Percentiles rank a stretch among this genome's conserved stretches.
phyloP scores from a whole-genome alignment of 2,888 invertebrate genomes.

The Patella ulyssiponensis region DNA sequence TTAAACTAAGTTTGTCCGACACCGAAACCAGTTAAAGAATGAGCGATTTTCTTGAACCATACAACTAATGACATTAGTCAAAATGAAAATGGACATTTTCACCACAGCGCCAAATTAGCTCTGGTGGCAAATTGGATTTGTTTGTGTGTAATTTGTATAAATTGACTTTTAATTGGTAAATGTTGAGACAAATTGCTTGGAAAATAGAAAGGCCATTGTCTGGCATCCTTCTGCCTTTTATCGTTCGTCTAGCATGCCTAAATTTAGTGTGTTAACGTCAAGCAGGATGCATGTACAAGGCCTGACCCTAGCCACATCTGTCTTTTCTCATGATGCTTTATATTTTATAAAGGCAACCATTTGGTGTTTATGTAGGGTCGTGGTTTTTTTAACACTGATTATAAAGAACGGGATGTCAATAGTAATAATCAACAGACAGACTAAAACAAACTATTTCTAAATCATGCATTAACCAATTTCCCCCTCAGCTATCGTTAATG shows the following conservation, averaged over 20 bases:
- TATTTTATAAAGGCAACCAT: too few relatives aligned
- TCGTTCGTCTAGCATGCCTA: neutral
- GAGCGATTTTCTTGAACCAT: neutral
- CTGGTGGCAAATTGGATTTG: conserved; percentile 6
- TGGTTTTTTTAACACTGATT: too few relatives aligned
- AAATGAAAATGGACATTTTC: conserved; percentile 11
- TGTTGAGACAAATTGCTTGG: neutral
- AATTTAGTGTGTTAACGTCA: too few relatives aligned
- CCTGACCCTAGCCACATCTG: too few relatives aligned
- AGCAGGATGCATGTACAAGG: too few relatives aligned
- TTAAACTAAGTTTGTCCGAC: conserved; percentile 1
- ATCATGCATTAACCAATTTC: too few relatives aligned
- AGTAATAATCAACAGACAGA: too few relatives aligned
- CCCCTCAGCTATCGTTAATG: too few relatives aligned
- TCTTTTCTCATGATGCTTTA: too few relatives aligned
- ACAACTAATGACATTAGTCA: neutral
- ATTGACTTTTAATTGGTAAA: conserved; percentile 12
- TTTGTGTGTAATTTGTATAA: conserved; percentile 7
- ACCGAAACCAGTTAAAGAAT: neutral
- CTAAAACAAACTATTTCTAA: too few relatives aligned
- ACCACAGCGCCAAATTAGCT: neutral
- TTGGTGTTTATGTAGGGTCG: too few relatives aligned
- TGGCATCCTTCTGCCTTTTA: neutral
- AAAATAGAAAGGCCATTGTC: conserved; percentile 5
- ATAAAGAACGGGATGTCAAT: too few relatives aligned